Conservation (phyloP, 1,140 invertebrate genomes). For the Drosophila carrolli region DNA sequence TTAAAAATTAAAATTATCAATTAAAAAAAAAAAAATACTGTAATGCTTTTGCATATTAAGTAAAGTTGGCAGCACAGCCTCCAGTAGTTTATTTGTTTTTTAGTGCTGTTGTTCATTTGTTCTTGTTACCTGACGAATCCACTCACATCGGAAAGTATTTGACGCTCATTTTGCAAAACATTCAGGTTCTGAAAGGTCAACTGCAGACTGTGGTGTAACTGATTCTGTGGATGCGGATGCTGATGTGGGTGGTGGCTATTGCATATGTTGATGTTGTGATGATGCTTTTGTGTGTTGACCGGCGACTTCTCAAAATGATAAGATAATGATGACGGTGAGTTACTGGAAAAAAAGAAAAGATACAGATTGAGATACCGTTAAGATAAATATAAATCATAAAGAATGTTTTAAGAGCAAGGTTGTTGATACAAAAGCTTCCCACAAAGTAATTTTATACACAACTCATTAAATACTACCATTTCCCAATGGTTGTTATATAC, state of each 20-base stretch:
- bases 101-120: constrained; percentile 28
- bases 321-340: constrained; percentile 59
- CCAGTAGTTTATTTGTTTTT: constrained; percentile 3
- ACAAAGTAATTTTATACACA: too few species aligned
- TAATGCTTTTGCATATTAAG: too few species aligned
- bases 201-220: constrained; percentile 86
- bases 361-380: not conserved
- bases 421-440: too few species aligned
- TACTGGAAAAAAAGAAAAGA: constrained; percentile 17
- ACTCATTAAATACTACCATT: too few species aligned
- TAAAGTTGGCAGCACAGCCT: constrained; percentile 14
- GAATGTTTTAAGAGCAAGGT: too few species aligned
- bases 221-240: constrained; percentile 35
- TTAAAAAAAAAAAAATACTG: too few species aligned
- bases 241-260: constrained; percentile 59
- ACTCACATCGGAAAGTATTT: constrained; percentile 90
- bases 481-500: too few species aligned
- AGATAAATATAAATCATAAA: too few species aligned
- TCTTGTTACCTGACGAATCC: constrained; percentile 87
- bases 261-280: constrained; percentile 67
- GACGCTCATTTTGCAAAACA: constrained; percentile 85
- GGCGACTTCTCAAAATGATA: constrained; percentile 80
- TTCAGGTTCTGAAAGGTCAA: constrained; percentile 89
- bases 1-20: too few species aligned
- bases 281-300: constrained; percentile 23